Evolutionary conservation across 2,797 vertebrate species (phyloP).

Genomic region (Anomalospiza imberbis): DNA sequence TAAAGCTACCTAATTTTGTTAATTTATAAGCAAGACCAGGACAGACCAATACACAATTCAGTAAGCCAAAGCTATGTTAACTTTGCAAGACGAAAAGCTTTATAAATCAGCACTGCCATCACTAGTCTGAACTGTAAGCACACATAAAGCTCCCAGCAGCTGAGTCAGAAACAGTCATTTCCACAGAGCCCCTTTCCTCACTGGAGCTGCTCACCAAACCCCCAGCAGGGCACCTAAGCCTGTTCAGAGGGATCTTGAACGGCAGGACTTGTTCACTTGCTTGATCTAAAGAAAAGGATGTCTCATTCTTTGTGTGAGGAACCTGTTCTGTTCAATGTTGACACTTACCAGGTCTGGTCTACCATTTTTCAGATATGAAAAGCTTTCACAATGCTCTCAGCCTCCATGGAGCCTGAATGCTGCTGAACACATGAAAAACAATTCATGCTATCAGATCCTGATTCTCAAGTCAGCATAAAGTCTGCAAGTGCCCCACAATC

Average conservation of each 20-base stretch:
- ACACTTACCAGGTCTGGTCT: not conserved
- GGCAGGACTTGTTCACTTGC: not conserved
- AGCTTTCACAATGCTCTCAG: constrained; percentile 22
- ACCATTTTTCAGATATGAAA: not conserved
- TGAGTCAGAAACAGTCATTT: not conserved
- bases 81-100: not conserved
- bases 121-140: not conserved
- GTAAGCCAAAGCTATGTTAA: not conserved
- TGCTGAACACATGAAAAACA: constrained; percentile 60
- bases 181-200: not conserved
- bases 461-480: not conserved
- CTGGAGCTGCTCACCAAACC: not conserved
- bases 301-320: not conserved
- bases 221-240: not conserved
- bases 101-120: not conserved
- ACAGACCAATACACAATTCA: not conserved
- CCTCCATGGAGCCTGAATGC: not conserved
- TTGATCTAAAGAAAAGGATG: not conserved
- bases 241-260: not conserved
- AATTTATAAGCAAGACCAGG: not conserved
- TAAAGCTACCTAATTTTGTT: not conserved
- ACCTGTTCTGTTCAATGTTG: not conserved
- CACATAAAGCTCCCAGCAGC: not conserved
- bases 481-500: not conserved
- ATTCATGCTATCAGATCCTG: not conserved